Percentiles rank a stretch among this genome's conserved stretches.
These are phyloP conservation scores for Pasiphila rectangulata DNA, from an alignment of 2,888 invertebrate species.

Conservation along the genomic window DNA sequence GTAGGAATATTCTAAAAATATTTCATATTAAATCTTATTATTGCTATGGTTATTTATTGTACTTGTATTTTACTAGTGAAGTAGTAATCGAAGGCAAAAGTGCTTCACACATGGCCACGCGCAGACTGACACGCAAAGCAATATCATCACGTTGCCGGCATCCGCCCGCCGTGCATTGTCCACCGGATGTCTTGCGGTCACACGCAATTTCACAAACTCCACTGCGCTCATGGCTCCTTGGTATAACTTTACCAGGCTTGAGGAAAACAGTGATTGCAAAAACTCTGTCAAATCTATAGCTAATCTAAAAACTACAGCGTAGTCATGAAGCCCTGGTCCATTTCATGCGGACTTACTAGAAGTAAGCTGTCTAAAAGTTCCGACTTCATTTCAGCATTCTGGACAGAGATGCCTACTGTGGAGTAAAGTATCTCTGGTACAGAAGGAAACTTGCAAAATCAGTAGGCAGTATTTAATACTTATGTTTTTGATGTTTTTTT, in stretches of 20 bases:
- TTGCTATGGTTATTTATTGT: no score
- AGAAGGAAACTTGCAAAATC: no score
- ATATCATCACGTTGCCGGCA: slow-evolving; percentile 70
- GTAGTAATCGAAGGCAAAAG: slow-evolving; percentile 30
- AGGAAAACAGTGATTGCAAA: slow-evolving; percentile 7
- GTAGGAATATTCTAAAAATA: no score
- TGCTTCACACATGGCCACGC: slow-evolving; percentile 25
- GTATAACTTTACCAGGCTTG: slow-evolving; percentile 33
- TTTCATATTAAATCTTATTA: no score
- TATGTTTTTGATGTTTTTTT: not conserved
- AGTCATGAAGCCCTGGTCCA: not conserved
- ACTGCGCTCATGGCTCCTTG: slow-evolving; percentile 53
- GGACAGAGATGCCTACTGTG: no score
- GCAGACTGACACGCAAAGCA: slow-evolving; percentile 57
- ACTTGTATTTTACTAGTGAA: not conserved
- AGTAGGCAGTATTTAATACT: not conserved
- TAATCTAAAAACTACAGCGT: not conserved
- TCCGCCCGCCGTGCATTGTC: slow-evolving; percentile 62
- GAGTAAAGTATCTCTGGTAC: no score
- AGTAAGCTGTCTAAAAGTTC: not conserved
- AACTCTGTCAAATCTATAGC: not conserved
- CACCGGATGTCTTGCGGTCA: slow-evolving; percentile 80
- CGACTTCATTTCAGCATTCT: no score
- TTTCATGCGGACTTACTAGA: no score
- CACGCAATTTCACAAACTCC: slow-evolving; percentile 77